A percentile compares a stretch with the other conserved stretches of the same genome.
These are phyloP conservation scores for Cynocephalus volans DNA, from an alignment of 2,113 vertebrate species.

Conservation along the genomic window DNA sequence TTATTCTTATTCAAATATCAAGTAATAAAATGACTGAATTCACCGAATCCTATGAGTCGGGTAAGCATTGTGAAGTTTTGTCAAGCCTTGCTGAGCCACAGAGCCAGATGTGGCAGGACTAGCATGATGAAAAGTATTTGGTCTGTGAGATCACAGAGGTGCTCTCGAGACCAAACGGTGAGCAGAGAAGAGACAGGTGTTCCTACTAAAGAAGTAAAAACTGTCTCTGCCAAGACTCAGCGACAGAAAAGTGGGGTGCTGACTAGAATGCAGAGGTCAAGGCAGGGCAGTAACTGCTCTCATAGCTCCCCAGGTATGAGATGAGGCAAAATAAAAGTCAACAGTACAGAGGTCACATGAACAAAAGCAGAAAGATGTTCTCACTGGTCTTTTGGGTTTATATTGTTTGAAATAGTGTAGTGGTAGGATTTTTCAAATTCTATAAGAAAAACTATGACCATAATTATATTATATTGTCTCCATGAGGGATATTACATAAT, in stretches of 20 bases:
- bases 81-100: neutral
- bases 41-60: neutral
- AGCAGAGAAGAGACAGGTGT: neutral
- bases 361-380: neutral
- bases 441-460: neutral
- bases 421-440: neutral
- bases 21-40: neutral
- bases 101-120: neutral
- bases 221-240: neutral
- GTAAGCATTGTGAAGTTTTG: neutral
- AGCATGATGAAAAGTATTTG: neutral
- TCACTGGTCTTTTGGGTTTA: neutral
- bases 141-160: neutral
- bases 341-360: neutral
- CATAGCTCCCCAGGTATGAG: neutral
- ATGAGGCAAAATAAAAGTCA: neutral
- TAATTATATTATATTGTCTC: neutral
- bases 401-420: neutral
- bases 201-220: neutral
- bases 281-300: rapidly evolving
- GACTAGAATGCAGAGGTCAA: neutral
- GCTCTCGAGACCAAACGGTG: neutral
- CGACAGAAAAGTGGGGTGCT: neutral
- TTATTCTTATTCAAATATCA: neutral
- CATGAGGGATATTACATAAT: neutral